A percentile compares a stretch with the other conserved stretches of the same genome.
These are phyloP conservation scores for Gila robusta DNA, from an alignment of 2,797 vertebrate genomes.

Conservation along the genomic window DNA sequence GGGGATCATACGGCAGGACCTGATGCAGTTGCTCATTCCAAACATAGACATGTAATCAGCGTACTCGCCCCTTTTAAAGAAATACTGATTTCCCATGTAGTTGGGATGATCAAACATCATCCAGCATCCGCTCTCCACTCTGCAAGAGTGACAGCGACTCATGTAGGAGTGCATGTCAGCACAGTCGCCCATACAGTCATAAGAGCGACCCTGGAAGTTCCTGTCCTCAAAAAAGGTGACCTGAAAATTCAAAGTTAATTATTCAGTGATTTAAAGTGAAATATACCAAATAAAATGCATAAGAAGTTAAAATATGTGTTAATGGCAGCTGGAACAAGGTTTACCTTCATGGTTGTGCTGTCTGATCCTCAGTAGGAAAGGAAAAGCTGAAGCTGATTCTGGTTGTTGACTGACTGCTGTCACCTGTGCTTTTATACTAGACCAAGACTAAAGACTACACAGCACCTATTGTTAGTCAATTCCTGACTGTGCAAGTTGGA, in stretches of 20 bases:
- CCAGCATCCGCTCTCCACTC: constrained; percentile 69
- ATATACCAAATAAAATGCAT: not conserved
- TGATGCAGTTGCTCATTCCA: constrained; percentile 51
- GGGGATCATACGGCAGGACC: constrained; percentile 52
- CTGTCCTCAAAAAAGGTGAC: constrained; percentile 27
- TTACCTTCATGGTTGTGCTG: constrained; percentile 19
- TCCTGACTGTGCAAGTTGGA: constrained; percentile 55
- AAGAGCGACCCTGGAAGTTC: constrained; percentile 68
- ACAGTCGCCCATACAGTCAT: constrained; percentile 59
- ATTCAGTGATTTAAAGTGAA: not conserved
- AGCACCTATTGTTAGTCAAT: constrained; percentile 34
- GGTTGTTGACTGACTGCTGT: constrained; percentile 21
- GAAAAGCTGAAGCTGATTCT: constrained; percentile 25
- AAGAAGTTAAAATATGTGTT: not conserved
- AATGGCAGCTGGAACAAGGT: not conserved
- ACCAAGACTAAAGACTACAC: constrained; percentile 30
- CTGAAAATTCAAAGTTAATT: not conserved
- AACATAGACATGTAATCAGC: constrained; percentile 59
- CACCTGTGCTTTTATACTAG: constrained; percentile 48
- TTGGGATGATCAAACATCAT: constrained; percentile 61
- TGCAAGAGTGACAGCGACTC: constrained; percentile 71
- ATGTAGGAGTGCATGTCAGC: constrained; percentile 51
- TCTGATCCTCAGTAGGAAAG: not conserved
- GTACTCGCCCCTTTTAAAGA: constrained; percentile 58
- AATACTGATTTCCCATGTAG: constrained; percentile 60